A percentile compares a stretch with the other conserved stretches of the same genome.
Conservation (phyloP, 2,888 invertebrate species). For the Drosophila acutilabella region DNA sequence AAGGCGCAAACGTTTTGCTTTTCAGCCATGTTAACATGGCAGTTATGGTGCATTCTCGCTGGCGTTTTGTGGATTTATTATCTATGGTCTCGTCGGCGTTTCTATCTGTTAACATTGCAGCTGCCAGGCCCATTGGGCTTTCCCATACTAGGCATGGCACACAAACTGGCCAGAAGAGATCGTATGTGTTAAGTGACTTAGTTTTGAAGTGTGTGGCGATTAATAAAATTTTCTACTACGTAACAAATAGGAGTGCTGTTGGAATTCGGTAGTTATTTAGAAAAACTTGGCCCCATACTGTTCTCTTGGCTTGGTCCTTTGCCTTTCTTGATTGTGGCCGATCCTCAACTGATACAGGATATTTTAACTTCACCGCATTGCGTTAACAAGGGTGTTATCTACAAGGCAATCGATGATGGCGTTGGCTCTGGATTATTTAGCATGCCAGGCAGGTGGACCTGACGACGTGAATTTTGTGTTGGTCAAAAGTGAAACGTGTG, state of each 20-base stretch:
- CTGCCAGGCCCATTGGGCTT: constrained; percentile 82
- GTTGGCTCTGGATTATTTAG: constrained; percentile 52
- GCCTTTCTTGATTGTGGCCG: constrained; percentile 49
- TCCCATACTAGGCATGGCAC: constrained; percentile 81
- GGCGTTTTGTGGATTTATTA: constrained; percentile 74
- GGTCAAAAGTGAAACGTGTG: too few relatives aligned
- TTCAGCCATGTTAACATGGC: constrained; percentile 7
- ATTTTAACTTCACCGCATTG: constrained; percentile 82
- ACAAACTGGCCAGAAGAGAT: constrained; percentile 72
- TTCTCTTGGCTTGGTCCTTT: neutral
- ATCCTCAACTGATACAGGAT: constrained; percentile 78
- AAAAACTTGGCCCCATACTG: neutral
- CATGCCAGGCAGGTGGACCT: neutral
- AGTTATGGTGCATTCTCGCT: constrained; percentile 54
- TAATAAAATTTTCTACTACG: too few relatives aligned
- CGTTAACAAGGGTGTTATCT: constrained; percentile 79
- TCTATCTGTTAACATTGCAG: constrained; percentile 72
- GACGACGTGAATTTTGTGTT: too few relatives aligned
- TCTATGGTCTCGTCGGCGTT: constrained; percentile 80
- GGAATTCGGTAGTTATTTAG: neutral
- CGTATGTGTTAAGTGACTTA: constrained; percentile 54
- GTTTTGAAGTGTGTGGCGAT: neutral
- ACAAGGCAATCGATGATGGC: constrained; percentile 79
- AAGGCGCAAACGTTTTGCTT: neutral
- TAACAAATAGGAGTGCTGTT: neutral